A percentile compares a stretch with the other conserved stretches of the same genome.
Evolutionary conservation across 2,113 vertebrate genomes (phyloP).

Genomic region (Psettodes erumei): DNA sequence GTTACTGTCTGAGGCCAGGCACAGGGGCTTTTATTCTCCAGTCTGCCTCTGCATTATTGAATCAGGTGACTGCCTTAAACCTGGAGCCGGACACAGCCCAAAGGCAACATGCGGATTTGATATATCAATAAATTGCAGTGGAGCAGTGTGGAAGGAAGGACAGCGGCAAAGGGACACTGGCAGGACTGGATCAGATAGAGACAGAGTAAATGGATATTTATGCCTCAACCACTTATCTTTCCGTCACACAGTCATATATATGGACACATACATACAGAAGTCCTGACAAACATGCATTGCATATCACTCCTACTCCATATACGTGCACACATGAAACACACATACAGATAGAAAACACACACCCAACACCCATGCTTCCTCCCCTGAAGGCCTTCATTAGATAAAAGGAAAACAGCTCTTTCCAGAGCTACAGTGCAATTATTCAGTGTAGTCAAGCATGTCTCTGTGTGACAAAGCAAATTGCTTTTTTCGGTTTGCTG

Average conservation of each 20-base stretch:
- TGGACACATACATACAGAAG: slow-evolving; percentile 26
- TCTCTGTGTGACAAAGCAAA: slow-evolving; percentile 85
- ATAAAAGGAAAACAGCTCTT: slow-evolving; percentile 82
- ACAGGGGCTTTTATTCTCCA: slow-evolving; percentile 52
- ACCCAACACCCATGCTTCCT: slow-evolving; percentile 14
- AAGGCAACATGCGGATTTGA: slow-evolving; percentile 70
- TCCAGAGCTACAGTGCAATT: slow-evolving; percentile 82
- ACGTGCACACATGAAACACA: neutral
- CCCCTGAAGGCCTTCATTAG: slow-evolving; percentile 80
- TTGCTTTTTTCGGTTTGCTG: slow-evolving; percentile 81
- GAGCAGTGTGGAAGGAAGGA: slow-evolving; percentile 20
- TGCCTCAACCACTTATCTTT: slow-evolving; percentile 22
- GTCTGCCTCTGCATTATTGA: slow-evolving; percentile 72
- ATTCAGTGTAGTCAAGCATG: slow-evolving; percentile 84
- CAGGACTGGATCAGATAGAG: slow-evolving; percentile 33
- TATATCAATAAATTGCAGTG: slow-evolving; percentile 59
- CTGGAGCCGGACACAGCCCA: slow-evolving; percentile 55
- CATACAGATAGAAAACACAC: slow-evolving; percentile 30
- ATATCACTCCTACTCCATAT: slow-evolving; percentile 28
- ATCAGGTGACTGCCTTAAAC: slow-evolving; percentile 46
- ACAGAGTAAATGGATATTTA: slow-evolving; percentile 2
- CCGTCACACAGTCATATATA: slow-evolving; percentile 10
- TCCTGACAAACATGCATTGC: slow-evolving; percentile 12
- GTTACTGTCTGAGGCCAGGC: slow-evolving; percentile 58
- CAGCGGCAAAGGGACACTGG: slow-evolving; percentile 18